A percentile compares a stretch with the other conserved stretches of the same genome.
Conservation (phyloP, 2,888 invertebrate species). For the Galeopsomyia nigrocyanea region DNA sequence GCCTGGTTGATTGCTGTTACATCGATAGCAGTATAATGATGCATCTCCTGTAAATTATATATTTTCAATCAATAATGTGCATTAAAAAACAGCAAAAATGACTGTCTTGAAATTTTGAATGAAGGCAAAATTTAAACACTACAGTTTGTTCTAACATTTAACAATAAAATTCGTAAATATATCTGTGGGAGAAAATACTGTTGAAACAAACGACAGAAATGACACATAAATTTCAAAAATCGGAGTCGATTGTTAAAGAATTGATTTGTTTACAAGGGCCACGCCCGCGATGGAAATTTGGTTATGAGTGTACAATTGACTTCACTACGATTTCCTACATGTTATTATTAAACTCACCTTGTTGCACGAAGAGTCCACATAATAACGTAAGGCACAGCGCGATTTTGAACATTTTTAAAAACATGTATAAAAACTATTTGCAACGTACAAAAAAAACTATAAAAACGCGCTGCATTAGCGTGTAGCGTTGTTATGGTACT, state of each 20-base stretch:
- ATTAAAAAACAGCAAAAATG: neutral
- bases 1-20: slow-evolving; percentile 90
- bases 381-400: slow-evolving; percentile 6
- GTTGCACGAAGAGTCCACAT: slow-evolving; percentile 10
- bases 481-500: slow-evolving; percentile 1
- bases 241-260: neutral
- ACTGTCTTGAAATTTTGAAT: neutral
- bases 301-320: slow-evolving; percentile 30
- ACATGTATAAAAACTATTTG: slow-evolving; percentile 18
- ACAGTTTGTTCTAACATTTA: neutral
- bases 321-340: neutral
- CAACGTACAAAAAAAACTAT: slow-evolving; percentile 5
- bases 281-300: slow-evolving; percentile 40
- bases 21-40: slow-evolving; percentile 89
- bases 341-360: slow-evolving; percentile 22
- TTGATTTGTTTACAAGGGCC: slow-evolving; percentile 29
- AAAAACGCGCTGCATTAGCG: neutral
- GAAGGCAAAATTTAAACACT: neutral
- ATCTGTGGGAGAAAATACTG: neutral
- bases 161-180: neutral
- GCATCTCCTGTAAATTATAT: slow-evolving; percentile 67
- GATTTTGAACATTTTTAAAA: slow-evolving; percentile 37
- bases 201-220: neutral
- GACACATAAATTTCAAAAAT: neutral
- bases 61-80: neutral